Evolutionary conservation across 1,140 invertebrate genomes (phyloP).

Genomic region (Micrasema minimum): DNA sequence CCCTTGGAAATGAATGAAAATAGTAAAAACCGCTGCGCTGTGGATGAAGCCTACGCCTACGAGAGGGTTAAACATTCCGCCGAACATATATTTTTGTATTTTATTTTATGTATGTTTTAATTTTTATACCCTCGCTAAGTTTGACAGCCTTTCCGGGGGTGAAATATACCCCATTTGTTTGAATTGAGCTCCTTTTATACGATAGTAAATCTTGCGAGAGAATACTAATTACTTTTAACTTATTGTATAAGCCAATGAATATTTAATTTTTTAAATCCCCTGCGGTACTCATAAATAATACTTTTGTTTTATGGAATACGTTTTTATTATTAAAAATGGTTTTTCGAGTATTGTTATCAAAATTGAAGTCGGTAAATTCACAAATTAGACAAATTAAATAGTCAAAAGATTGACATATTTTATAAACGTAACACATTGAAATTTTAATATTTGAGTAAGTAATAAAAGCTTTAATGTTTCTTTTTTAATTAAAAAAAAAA

Average conservation of each 20-base stretch:
- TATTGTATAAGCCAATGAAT: constrained; percentile 3
- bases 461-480: too few relatives aligned
- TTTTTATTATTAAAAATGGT: not conserved
- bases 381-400: too few relatives aligned
- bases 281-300: too few relatives aligned
- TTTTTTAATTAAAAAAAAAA: too few relatives aligned
- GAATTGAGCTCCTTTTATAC: constrained; percentile 43
- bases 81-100: constrained; percentile 38
- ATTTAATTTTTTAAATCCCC: not conserved
- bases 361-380: too few relatives aligned
- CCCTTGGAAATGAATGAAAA: constrained; percentile 50
- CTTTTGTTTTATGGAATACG: not conserved
- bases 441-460: too few relatives aligned
- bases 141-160: constrained; percentile 36
- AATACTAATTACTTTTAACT: constrained; percentile 48
- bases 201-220: constrained; percentile 46
- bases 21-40: constrained; percentile 47
- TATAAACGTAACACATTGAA: too few relatives aligned
- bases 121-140: constrained; percentile 41
- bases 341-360: too few relatives aligned
- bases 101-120: constrained; percentile 45
- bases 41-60: constrained; percentile 2
- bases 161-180: constrained; percentile 45
- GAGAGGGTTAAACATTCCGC: constrained; percentile 37
- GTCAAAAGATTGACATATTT: too few relatives aligned